Evolutionary conservation across 2,888 invertebrate genomes (phyloP).

Genomic region (Melieria picta): DNA sequence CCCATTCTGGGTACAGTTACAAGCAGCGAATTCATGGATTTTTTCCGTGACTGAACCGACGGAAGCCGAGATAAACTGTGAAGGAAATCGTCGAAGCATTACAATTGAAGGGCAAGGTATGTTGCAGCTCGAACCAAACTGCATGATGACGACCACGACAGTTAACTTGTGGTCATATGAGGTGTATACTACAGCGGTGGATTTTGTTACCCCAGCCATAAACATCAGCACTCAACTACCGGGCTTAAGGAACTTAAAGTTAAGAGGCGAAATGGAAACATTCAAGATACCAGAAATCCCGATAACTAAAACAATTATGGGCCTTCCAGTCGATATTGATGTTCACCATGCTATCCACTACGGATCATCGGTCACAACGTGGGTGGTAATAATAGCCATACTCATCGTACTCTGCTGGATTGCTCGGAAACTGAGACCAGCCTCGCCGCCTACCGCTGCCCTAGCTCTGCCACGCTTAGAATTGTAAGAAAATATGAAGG

Average conservation of each 20-base stretch:
- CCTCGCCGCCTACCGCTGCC: too few species aligned
- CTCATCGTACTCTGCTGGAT: too few species aligned
- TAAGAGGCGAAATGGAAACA: not conserved
- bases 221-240: too few species aligned
- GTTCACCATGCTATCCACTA: slow-evolving; percentile 4
- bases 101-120: not conserved
- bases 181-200: not conserved
- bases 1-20: slow-evolving; percentile 12
- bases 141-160: not conserved
- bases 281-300: slow-evolving; percentile 11
- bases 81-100: too few species aligned
- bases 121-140: not conserved
- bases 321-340: not conserved
- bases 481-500: too few species aligned
- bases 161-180: slow-evolving; percentile 16
- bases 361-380: not conserved
- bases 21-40: not conserved
- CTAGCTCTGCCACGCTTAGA: too few species aligned
- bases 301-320: not conserved
- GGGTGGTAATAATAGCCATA: too few species aligned
- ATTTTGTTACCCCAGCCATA: not conserved
- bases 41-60: too few species aligned
- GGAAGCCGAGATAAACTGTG: not conserved
- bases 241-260: not conserved
- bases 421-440: too few species aligned